Conservation (phyloP, 2,888 invertebrate genomes). For the Patella pellucida region DNA sequence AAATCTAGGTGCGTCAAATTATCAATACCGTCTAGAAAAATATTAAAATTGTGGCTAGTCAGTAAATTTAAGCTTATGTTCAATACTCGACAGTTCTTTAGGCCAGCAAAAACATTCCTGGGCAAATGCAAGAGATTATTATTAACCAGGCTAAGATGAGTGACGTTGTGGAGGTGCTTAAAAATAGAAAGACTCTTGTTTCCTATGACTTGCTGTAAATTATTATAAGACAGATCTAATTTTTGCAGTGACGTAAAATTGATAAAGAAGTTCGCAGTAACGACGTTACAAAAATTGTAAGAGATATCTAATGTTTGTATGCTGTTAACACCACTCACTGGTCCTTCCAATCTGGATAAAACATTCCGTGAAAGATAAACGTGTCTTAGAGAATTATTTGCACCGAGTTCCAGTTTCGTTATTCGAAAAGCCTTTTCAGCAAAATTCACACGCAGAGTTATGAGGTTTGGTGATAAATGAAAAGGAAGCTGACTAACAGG, state of each 20-base stretch:
- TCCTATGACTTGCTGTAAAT: slow-evolving; percentile 7
- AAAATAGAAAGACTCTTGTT: too few species aligned
- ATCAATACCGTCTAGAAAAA: neutral
- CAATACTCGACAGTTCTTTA: too few species aligned
- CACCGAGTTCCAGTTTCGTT: neutral
- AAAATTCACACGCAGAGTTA: neutral
- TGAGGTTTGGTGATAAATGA: slow-evolving; percentile 11
- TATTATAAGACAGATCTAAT: slow-evolving; percentile 15
- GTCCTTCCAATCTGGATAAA: slow-evolving; percentile 9
- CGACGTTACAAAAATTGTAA: neutral
- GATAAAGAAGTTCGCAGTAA: slow-evolving; percentile 14
- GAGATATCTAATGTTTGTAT: slow-evolving; percentile 20
- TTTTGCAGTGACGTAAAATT: neutral
- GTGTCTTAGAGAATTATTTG: neutral
- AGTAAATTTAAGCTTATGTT: too few species aligned
- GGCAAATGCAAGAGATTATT: too few species aligned
- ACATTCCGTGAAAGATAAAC: slow-evolving; percentile 21
- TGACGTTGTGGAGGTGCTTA: too few species aligned
- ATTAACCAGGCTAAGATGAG: too few species aligned
- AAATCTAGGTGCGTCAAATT: slow-evolving; percentile 15
- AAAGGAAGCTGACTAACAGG: neutral
- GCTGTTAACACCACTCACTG: slow-evolving; percentile 14
- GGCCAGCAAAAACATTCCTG: too few species aligned
- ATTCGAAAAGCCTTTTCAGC: neutral
- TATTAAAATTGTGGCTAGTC: too few species aligned